These are phyloP conservation scores for Balanococcus diminutus DNA, from an alignment of 2,888 invertebrate genomes.

Conservation along the genomic window DNA sequence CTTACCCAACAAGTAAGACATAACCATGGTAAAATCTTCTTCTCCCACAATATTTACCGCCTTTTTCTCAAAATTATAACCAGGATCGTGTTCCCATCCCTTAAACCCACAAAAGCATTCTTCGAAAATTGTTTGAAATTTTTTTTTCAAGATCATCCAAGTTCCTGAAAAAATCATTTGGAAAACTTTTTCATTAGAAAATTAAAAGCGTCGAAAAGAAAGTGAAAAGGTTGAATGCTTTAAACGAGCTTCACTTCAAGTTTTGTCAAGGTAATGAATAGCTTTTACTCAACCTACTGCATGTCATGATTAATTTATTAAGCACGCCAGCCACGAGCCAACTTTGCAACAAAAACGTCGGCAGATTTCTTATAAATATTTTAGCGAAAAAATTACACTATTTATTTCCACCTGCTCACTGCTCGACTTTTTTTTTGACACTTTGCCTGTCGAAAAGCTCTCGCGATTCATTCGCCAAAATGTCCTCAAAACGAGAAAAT, in stretches of 20 bases:
- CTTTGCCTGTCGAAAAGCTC: not conserved
- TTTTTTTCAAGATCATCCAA: no score
- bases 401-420: not conserved
- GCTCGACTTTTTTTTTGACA: not conserved
- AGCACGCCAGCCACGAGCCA: conserved; percentile 11
- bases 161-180: not conserved
- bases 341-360: conserved; percentile 18
- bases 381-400: conserved; percentile 17
- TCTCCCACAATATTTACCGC: no score
- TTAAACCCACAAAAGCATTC: no score
- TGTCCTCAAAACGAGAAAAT: not conserved
- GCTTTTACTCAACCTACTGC: conserved; percentile 1
- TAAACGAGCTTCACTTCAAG: conserved; percentile 29
- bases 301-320: conserved; percentile 32
- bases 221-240: conserved; percentile 16
- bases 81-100: no score
- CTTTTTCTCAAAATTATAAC: no score
- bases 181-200: conserved; percentile 35
- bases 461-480: not conserved
- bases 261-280: conserved; percentile 34
- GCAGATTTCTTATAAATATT: conserved; percentile 35
- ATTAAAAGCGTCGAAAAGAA: conserved; percentile 22
- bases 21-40: no score
- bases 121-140: no score
- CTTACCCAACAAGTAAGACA: no score